Percentiles rank a stretch among this genome's conserved stretches.
phyloP scores from a whole-genome alignment of 1,140 invertebrate species.

The Drosophila navojoa region DNA sequence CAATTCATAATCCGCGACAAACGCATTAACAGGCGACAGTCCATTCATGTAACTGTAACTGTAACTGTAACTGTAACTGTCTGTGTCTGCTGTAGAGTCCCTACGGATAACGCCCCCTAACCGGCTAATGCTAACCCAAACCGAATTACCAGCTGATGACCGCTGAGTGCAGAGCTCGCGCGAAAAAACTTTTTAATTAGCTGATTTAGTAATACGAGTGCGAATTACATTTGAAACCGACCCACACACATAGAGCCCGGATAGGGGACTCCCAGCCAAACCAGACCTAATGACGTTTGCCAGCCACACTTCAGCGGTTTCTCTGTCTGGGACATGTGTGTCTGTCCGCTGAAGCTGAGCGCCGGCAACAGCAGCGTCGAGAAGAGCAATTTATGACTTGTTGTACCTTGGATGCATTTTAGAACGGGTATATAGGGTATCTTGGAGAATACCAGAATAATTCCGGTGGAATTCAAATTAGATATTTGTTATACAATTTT shows the following conservation, averaged over 20 bases:
- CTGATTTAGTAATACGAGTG: constrained; percentile 64
- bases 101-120: constrained; percentile 11
- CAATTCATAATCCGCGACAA: constrained; percentile 32
- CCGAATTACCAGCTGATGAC: constrained; percentile 61
- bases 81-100: background rate
- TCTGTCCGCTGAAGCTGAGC: constrained; percentile 17
- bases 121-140: constrained; percentile 17
- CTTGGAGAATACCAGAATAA: no score
- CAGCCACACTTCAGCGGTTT: constrained; percentile 57
- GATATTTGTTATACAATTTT: no score
- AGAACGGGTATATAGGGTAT: background rate
- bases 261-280: background rate
- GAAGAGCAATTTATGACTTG: background rate
- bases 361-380: background rate
- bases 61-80: no score
- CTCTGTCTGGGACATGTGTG: constrained; percentile 30
- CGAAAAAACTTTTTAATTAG: constrained; percentile 79
- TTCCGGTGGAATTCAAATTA: no score
- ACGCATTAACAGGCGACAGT: constrained; percentile 21
- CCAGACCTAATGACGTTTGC: constrained; percentile 37
- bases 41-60: no score
- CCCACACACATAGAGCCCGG: background rate
- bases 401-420: background rate
- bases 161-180: constrained; percentile 54
- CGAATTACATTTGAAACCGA: constrained; percentile 20